phyloP scores from a whole-genome alignment of 2,113 vertebrate species.

The Salvelinus namaycush region DNA sequence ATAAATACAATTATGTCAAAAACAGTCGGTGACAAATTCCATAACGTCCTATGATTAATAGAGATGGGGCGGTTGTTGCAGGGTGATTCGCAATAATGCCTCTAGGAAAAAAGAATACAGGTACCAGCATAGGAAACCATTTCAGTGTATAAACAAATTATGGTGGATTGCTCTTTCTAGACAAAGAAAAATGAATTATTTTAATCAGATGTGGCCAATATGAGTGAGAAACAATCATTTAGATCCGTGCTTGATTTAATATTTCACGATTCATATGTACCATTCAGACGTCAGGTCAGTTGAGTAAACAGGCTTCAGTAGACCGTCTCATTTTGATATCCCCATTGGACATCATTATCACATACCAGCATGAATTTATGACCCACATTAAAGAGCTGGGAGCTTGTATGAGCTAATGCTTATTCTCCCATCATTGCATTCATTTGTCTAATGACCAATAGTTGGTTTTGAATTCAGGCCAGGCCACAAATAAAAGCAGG shows the following conservation, averaged over 20 bases:
- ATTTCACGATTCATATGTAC: background rate
- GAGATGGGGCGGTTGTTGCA: conserved; percentile 20
- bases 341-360: conserved; percentile 36
- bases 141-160: background rate
- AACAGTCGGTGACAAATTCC: conserved; percentile 50
- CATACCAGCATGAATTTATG: conserved; percentile 38
- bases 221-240: background rate
- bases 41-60: conserved; percentile 51
- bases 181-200: background rate
- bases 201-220: background rate
- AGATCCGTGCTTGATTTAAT: background rate
- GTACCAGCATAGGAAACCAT: background rate
- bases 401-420: conserved; percentile 30
- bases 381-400: conserved; percentile 46
- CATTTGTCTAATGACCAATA: conserved; percentile 58
- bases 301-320: background rate
- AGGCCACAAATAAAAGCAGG: conserved; percentile 32
- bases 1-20: conserved; percentile 67
- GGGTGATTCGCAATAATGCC: background rate
- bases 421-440: conserved; percentile 53
- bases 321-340: background rate
- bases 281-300: background rate
- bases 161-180: background rate
- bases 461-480: conserved; percentile 42
- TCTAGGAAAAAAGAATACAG: background rate